Percentiles rank a stretch among this genome's conserved stretches.
These are phyloP conservation scores for Linnaemya vulpina DNA, from an alignment of 2,888 invertebrate genomes.

Conservation along the genomic window DNA sequence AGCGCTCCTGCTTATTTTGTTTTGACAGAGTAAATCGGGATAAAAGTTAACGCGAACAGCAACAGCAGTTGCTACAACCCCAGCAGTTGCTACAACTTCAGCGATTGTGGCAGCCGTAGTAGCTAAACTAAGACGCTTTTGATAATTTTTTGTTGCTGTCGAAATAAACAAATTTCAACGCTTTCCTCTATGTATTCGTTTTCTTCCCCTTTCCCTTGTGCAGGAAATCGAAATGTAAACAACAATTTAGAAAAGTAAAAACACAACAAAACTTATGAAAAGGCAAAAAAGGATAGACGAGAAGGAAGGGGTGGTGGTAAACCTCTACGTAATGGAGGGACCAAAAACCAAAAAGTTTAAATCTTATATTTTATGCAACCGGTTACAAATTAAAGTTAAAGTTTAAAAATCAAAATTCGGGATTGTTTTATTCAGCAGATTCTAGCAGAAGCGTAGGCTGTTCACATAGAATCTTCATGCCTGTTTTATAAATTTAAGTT, in stretches of 20 bases:
- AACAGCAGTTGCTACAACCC: background rate
- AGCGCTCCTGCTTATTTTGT: background rate
- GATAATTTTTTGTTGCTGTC: conserved; percentile 15
- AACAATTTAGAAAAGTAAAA: conserved; percentile 36
- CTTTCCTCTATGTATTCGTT: background rate
- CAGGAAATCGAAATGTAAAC: conserved; percentile 69
- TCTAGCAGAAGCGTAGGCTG: too few relatives aligned
- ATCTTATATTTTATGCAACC: too few relatives aligned
- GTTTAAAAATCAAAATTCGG: too few relatives aligned
- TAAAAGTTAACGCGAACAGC: conserved; percentile 37
- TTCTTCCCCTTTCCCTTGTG: conserved; percentile 8
- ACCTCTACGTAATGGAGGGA: background rate
- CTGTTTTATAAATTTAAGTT: too few relatives aligned
- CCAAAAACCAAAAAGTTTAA: too few relatives aligned
- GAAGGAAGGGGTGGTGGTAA: background rate
- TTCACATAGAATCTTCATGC: too few relatives aligned
- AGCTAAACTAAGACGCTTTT: conserved; percentile 36
- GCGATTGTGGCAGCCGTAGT: too few relatives aligned
- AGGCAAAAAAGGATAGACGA: background rate
- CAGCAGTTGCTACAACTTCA: conserved; percentile 32
- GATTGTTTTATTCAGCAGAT: too few relatives aligned
- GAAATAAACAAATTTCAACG: conserved; percentile 53
- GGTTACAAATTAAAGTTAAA: too few relatives aligned
- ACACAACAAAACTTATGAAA: conserved; percentile 2
- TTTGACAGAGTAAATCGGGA: conserved; percentile 38